Conservation (phyloP, 2,888 invertebrate species). For the Drosophila robusta region DNA sequence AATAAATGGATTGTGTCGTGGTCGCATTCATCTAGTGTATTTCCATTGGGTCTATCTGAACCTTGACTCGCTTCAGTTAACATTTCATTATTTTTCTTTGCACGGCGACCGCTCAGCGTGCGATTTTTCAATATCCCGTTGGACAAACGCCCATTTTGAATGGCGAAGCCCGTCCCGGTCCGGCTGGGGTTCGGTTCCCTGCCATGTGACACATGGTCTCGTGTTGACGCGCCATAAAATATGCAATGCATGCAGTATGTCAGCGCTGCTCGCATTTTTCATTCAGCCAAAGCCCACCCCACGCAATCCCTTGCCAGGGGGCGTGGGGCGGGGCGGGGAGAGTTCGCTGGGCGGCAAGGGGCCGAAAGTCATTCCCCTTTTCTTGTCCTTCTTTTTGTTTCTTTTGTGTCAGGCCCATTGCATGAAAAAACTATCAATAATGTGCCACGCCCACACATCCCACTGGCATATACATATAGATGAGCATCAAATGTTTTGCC, state of each 20-base stretch:
- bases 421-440: slow-evolving; percentile 73
- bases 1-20: slow-evolving; percentile 32
- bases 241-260: slow-evolving; percentile 81
- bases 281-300: slow-evolving; percentile 7
- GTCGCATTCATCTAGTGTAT: slow-evolving; percentile 36
- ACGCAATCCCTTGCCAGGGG: background rate
- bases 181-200: slow-evolving; percentile 12
- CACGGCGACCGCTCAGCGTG: slow-evolving; percentile 44
- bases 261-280: slow-evolving; percentile 47
- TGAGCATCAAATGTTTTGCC: slow-evolving; percentile 72
- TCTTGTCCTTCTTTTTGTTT: slow-evolving; percentile 12
- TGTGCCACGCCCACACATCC: slow-evolving; percentile 58
- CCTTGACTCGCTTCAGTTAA: slow-evolving; percentile 52
- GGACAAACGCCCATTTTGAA: slow-evolving; percentile 63
- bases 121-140: slow-evolving; percentile 76
- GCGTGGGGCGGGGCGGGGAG: background rate
- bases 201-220: slow-evolving; percentile 76
- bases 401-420: slow-evolving; percentile 61
- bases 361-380: slow-evolving; percentile 63
- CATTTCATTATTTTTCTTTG: slow-evolving; percentile 56
- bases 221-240: slow-evolving; percentile 80
- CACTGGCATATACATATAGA: slow-evolving; percentile 22
- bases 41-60: slow-evolving; percentile 32
- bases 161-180: background rate
- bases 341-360: slow-evolving; percentile 3